Evolutionary conservation across 2,797 vertebrate genomes (phyloP), one percentile per base, ranked within the genome.

Genomic region (Paramormyrops hopkinsi): DNA sequence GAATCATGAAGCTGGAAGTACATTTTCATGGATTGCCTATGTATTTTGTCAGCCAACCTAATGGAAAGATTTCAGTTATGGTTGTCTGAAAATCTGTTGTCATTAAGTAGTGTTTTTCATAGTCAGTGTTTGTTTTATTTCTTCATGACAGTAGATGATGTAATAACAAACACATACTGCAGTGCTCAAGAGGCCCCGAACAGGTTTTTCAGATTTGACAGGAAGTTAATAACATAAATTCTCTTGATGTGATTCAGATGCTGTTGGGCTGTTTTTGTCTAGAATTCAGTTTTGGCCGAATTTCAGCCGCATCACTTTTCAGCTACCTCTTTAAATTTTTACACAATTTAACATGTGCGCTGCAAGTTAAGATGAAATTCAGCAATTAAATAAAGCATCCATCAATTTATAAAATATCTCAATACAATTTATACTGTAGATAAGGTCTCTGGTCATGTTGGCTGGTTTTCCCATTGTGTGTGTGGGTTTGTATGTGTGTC

Each of bases 1-100:
- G 59, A 87, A 76, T 89, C 84, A 76, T 50, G 5, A 53, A 65
- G 48, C 65, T 87, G 84, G 85, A 46, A 79, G 59, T 86, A 86
- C 84, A 87, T 54, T 89, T 89, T 89, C 84, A 86, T 76, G 89
- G 62, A 17, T 19, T 53, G 84, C 9, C 48, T 53, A 29, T 53
- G 50, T 76, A 19, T 73, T 89, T 76, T 87, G 50, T 89, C 84
- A 76, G 73, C 84, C 84, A 56, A 14, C 11, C 22, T 19, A 53
- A 44, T 76, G 33, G 62, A 53, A 79, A 79, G 19, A 50, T 53
- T 51, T 86, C 62, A 86, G 29, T 88, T 69, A 33, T n/a, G 56
- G 22, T 88, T 65, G 9, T 65, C 37, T 22, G 7, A 33, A 69
- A 33, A 41, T 62, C 56, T 50, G 46, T 86, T 86, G 56, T 85